A percentile compares a stretch with the other conserved stretches of the same genome.
phyloP scores from a whole-genome alignment of 2,888 invertebrate species.

The Villa cingulata region DNA sequence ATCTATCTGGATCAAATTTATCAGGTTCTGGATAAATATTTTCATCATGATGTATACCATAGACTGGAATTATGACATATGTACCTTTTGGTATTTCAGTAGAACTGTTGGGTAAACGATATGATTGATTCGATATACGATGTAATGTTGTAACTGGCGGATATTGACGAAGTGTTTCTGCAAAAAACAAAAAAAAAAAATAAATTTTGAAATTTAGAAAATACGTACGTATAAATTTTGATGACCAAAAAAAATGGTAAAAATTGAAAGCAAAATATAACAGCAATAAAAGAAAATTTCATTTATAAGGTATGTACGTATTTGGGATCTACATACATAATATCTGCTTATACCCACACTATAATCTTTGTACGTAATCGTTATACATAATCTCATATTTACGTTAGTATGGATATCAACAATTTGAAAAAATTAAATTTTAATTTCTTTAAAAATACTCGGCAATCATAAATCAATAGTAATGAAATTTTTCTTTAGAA shows the following conservation, averaged over 20 bases:
- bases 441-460: too few species aligned
- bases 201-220: neutral
- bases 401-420: too few species aligned
- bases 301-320: too few species aligned
- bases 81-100: conserved; percentile 20
- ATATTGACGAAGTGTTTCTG: conserved; percentile 14
- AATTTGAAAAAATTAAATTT: too few species aligned
- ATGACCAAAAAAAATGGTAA: neutral
- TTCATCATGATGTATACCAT: conserved; percentile 27
- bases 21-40: conserved; percentile 27
- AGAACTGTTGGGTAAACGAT: conserved; percentile 18
- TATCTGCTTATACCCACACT: too few species aligned
- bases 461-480: too few species aligned
- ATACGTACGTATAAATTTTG: neutral
- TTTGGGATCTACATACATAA: too few species aligned
- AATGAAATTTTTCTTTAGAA: too few species aligned
- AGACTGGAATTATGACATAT: conserved; percentile 20
- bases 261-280: conserved; percentile 5
- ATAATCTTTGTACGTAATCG: too few species aligned
- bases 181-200: neutral
- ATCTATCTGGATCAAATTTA: conserved; percentile 30
- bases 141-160: conserved; percentile 11
- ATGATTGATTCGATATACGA: conserved; percentile 5
- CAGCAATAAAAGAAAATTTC: too few species aligned
- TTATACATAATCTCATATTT: too few species aligned